These are phyloP conservation scores for Andrena hattorfiana DNA, from an alignment of 2,888 invertebrate species.

Conservation along the genomic window DNA sequence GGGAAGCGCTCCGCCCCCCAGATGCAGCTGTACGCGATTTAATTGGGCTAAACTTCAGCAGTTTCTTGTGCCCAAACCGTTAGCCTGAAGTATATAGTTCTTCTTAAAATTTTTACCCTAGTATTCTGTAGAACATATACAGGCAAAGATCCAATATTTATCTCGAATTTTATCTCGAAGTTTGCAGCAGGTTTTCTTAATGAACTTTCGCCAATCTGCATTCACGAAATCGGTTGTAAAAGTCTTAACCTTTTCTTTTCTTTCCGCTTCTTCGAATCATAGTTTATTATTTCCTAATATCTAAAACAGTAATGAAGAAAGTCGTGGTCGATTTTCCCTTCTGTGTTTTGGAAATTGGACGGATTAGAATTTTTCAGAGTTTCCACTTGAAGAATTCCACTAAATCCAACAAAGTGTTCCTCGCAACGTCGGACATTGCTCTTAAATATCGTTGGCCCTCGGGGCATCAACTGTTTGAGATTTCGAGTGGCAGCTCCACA, in stretches of 20 bases:
- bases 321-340: too few species aligned
- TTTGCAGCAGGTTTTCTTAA: background rate
- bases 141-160: background rate
- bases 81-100: background rate
- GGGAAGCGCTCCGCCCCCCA: too few species aligned
- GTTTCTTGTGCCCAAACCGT: too few species aligned
- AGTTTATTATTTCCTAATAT: too few species aligned
- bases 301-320: too few species aligned
- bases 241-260: too few species aligned
- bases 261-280: too few species aligned
- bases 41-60: too few species aligned
- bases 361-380: background rate
- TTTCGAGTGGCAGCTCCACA: background rate
- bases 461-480: conserved; percentile 7
- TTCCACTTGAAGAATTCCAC: background rate
- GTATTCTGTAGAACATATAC: background rate
- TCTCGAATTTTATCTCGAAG: background rate
- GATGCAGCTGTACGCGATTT: too few species aligned
- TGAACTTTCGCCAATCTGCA: background rate
- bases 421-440: background rate
- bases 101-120: background rate
- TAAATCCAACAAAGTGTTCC: background rate
- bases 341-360: background rate
- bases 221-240: background rate
- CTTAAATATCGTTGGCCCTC: conserved; percentile 3